A percentile compares a stretch with the other conserved stretches of the same genome.
phyloP scores from a whole-genome alignment of 23 tunicate genomes.

The Halocynthia roretzi region DNA sequence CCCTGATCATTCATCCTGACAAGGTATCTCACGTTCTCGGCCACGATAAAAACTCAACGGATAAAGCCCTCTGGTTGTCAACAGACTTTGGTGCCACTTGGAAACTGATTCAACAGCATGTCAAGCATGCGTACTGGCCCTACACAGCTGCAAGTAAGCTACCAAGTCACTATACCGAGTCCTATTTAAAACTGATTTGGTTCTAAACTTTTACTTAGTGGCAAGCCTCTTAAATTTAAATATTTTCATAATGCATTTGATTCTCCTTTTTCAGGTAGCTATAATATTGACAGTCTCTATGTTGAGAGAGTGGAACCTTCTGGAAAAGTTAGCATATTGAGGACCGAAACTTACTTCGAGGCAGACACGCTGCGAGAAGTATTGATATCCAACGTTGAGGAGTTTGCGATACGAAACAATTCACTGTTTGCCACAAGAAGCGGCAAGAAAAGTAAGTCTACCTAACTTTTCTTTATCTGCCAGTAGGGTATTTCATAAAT shows the following conservation, averaged over 20 bases:
- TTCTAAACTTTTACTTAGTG: neutral
- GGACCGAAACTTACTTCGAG: conserved; percentile 59
- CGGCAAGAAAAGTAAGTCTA: neutral
- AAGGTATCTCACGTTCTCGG: conserved; percentile 40
- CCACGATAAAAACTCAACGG: conserved; percentile 31
- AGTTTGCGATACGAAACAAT: conserved; percentile 55
- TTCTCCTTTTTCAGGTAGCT: conserved; percentile 2
- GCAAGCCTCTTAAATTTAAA: neutral
- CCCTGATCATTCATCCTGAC: conserved; percentile 36
- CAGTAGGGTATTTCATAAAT: neutral
- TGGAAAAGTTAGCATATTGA: conserved; percentile 24
- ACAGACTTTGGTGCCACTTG: conserved; percentile 64
- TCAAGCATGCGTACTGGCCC: conserved; percentile 46
- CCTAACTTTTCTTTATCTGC: neutral
- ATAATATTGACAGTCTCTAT: conserved; percentile 45
- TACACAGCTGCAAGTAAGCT: conserved; percentile 13
- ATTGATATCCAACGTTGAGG: conserved; percentile 53
- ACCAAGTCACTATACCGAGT: neutral
- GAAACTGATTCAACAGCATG: conserved; percentile 35
- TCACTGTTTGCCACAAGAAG: conserved; percentile 55
- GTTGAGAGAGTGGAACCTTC: conserved; percentile 46
- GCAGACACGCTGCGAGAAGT: conserved; percentile 43
- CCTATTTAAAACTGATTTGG: neutral
- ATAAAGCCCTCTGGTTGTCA: conserved; percentile 35
- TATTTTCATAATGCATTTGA: too few species aligned